Evolutionary conservation across 2,797 vertebrate species (phyloP).

Genomic region (Liasis olivaceus): DNA sequence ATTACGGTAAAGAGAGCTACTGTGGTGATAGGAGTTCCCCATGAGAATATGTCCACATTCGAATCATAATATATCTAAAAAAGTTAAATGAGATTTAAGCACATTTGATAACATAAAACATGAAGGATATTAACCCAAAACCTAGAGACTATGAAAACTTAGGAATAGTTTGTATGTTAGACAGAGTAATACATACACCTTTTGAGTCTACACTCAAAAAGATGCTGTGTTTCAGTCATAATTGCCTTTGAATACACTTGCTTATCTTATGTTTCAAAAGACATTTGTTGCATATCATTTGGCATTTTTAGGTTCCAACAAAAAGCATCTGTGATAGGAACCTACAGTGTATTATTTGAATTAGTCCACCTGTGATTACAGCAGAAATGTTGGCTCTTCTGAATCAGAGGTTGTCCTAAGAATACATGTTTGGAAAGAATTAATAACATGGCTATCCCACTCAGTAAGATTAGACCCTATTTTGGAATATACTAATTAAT

Average conservation of each 20-base stretch:
- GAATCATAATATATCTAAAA: conserved; percentile 91
- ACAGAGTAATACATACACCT: background rate
- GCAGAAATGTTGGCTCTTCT: background rate
- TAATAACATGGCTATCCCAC: background rate
- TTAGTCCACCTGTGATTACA: background rate
- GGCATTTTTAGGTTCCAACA: background rate
- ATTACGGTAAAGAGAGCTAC: conserved; percentile 91
- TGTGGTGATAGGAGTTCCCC: conserved; percentile 93
- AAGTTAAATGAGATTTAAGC: conserved; percentile 44
- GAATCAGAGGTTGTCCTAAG: background rate
- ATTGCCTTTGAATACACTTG: background rate
- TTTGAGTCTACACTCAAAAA: background rate
- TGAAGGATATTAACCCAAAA: background rate
- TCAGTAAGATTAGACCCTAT: background rate
- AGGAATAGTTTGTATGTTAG: background rate
- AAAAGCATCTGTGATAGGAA: background rate
- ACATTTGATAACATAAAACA: background rate
- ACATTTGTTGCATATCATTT: background rate
- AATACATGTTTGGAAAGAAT: background rate
- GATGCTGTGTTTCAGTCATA: background rate
- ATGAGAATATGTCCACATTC: conserved; percentile 90
- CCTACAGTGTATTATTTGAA: background rate
- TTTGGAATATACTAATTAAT: no score
- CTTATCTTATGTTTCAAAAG: background rate
- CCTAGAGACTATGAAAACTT: background rate